A percentile compares a stretch with the other conserved stretches of the same genome.
These are phyloP conservation scores for Montipora sp. DNA, from an alignment of 64 coral and sea anemone species.

Conservation along the genomic window DNA sequence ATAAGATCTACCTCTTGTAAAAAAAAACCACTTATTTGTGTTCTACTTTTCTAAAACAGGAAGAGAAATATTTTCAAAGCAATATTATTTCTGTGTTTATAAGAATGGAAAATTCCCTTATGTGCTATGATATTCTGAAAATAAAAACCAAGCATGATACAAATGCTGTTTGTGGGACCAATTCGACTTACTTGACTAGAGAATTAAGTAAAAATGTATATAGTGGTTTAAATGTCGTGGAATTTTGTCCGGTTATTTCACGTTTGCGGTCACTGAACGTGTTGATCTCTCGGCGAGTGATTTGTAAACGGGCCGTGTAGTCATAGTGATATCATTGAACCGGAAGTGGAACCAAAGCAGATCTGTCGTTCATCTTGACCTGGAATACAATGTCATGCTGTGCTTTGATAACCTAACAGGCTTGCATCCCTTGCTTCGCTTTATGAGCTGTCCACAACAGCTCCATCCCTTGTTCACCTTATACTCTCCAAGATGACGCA, in stretches of 20 bases:
- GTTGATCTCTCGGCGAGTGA: too few relatives aligned
- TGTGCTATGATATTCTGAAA: too few relatives aligned
- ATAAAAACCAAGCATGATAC: too few relatives aligned
- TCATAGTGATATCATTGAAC: not conserved
- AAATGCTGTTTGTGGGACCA: too few relatives aligned
- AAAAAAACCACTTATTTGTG: not conserved
- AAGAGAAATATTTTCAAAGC: too few relatives aligned
- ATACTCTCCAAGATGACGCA: conserved; percentile 88
- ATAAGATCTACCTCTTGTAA: not conserved
- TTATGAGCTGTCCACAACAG: conserved; percentile 90
- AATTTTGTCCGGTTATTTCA: not conserved
- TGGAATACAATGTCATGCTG: conserved; percentile 26
- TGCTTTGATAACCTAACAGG: conserved; percentile 79
- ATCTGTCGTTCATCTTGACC: conserved; percentile 8
- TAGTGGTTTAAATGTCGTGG: not conserved
- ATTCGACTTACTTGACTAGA: too few relatives aligned
- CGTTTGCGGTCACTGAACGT: too few relatives aligned
- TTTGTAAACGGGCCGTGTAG: too few relatives aligned
- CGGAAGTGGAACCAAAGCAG: too few relatives aligned
- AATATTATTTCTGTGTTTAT: too few relatives aligned
- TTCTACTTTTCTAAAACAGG: not conserved
- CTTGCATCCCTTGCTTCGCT: conserved; percentile 88
- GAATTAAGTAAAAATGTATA: too few relatives aligned
- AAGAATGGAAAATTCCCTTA: too few relatives aligned
- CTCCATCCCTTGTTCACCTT: conserved; percentile 81